phyloP scores from a whole-genome alignment of 2,113 vertebrate genomes.

The Rissa tridactyla region DNA sequence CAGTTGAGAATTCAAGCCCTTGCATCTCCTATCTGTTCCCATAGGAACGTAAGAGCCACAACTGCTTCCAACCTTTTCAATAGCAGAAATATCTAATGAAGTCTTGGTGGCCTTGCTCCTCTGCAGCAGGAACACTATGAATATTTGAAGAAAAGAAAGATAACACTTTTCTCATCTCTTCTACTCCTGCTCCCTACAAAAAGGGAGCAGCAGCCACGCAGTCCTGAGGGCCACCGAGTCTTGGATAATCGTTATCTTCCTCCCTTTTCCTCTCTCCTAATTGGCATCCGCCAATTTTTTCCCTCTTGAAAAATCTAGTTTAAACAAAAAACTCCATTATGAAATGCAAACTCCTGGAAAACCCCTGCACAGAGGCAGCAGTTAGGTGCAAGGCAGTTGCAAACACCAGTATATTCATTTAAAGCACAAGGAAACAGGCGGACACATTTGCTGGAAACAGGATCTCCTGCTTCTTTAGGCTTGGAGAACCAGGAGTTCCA shows the following conservation, averaged over 20 bases:
- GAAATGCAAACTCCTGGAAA: background rate
- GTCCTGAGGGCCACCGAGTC: background rate
- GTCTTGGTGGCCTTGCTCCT: background rate
- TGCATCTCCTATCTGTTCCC: conserved; percentile 15
- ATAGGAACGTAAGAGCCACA: background rate
- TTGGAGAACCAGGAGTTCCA: background rate
- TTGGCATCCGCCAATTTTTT: background rate
- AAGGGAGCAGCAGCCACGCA: background rate
- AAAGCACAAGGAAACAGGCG: background rate
- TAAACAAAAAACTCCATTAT: background rate
- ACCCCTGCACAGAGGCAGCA: background rate
- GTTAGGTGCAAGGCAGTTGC: background rate
- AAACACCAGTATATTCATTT: background rate
- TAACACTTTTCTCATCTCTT: background rate
- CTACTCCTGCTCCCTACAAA: background rate
- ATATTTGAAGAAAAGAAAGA: background rate
- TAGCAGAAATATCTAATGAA: background rate
- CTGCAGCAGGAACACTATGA: background rate
- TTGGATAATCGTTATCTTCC: background rate
- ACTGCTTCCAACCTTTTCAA: background rate
- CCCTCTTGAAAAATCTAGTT: background rate
- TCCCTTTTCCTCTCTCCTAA: background rate
- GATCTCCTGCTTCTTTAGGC: background rate
- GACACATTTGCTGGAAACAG: background rate
- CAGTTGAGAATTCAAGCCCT: background rate